phyloP scores from a whole-genome alignment of 2,888 invertebrate genomes.

The Galerucella pusilla region DNA sequence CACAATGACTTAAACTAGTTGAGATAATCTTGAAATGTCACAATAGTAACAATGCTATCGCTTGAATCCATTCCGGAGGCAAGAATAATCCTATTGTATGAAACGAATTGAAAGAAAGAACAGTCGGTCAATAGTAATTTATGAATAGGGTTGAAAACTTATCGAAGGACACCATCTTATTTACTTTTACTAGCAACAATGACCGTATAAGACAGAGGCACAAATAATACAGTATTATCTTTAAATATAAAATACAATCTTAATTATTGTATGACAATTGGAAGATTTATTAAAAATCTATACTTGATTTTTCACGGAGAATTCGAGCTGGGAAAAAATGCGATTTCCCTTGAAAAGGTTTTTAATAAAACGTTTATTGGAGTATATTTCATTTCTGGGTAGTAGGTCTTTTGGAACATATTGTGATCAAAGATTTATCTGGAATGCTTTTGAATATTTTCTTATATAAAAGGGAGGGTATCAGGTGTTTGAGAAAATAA shows the following conservation, averaged over 20 bases:
- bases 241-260: too few relatives aligned
- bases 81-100: conserved; percentile 25
- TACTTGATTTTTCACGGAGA: conserved; percentile 6
- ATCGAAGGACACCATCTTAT: conserved; percentile 19
- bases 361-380: conserved; percentile 33
- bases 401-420: conserved; percentile 30
- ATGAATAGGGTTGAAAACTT: conserved; percentile 26
- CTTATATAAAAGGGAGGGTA: conserved; percentile 14
- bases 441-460: conserved; percentile 36
- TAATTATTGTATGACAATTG: too few relatives aligned
- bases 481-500: conserved; percentile 32
- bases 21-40: conserved; percentile 38
- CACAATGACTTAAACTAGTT: conserved; percentile 31
- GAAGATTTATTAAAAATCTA: too few relatives aligned
- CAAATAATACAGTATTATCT: too few relatives aligned
- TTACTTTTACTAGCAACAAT: conserved; percentile 8
- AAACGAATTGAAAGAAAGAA: conserved; percentile 25
- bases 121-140: conserved; percentile 33
- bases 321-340: not conserved
- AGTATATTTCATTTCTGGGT: conserved; percentile 32
- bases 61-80: conserved; percentile 22
- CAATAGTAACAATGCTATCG: conserved; percentile 41
- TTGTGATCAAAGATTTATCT: conserved; percentile 37
- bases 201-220: not conserved
- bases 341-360: conserved; percentile 20